Evolutionary conservation across 2,113 vertebrate genomes (phyloP).

Genomic region (Rhinolophus ferrumequinum): DNA sequence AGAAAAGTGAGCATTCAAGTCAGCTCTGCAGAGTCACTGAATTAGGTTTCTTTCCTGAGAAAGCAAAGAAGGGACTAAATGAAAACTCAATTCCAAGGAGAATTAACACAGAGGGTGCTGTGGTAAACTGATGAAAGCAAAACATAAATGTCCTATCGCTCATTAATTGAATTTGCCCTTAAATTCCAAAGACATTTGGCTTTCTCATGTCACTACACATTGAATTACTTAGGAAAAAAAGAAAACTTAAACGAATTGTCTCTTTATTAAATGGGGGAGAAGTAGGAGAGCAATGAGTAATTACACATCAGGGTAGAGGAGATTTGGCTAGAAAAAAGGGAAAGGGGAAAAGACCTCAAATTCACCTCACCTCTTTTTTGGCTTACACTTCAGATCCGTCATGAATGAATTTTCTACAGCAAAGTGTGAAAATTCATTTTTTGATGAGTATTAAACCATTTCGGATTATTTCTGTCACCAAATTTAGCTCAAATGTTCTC

Average conservation of each 20-base stretch:
- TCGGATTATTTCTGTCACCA: not conserved
- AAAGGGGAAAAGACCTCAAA: not conserved
- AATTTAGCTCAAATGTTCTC: not conserved
- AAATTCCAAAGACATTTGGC: not conserved
- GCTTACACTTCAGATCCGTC: not conserved
- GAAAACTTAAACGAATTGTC: not conserved
- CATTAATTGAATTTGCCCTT: not conserved
- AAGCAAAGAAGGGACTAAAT: not conserved
- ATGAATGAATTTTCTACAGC: not conserved
- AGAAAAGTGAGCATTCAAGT: conserved; percentile 76
- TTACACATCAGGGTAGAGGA: not conserved
- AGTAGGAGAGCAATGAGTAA: not conserved
- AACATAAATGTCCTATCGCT: not conserved
- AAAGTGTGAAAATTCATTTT: not conserved
- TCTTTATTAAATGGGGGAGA: not conserved
- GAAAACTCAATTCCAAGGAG: not conserved
- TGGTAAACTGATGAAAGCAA: not conserved
- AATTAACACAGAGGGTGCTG: conserved; percentile 15
- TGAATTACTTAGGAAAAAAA: not conserved
- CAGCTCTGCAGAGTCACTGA: conserved; percentile 25
- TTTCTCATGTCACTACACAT: not conserved
- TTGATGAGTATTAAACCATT: not conserved
- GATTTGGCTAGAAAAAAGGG: not conserved
- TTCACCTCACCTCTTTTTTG: not conserved
- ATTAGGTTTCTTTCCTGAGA: conserved; percentile 51